phyloP scores from a whole-genome alignment of 92 coral and sea anemone species.

The Phenganax subtilis region DNA sequence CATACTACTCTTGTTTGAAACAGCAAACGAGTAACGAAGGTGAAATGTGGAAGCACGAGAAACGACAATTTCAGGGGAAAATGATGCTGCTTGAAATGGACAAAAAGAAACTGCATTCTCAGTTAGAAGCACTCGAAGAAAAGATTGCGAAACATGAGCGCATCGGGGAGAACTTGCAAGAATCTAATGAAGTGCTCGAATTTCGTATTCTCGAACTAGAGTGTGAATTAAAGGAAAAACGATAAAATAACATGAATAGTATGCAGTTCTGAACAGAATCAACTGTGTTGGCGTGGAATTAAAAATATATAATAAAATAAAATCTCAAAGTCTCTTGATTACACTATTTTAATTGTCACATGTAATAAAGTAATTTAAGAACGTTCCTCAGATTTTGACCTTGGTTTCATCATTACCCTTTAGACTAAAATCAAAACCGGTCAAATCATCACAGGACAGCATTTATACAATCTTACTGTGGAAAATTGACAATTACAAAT shows the following conservation, averaged over 20 bases:
- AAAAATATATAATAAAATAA: background rate
- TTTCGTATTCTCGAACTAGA: slow-evolving; percentile 68
- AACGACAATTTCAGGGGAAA: slow-evolving; percentile 28
- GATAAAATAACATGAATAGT: background rate
- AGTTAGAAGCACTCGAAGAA: background rate
- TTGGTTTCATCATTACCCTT: too few species aligned
- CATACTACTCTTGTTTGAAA: background rate
- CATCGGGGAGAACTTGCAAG: slow-evolving; percentile 40
- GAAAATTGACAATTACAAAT: too few species aligned
- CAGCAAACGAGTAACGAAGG: background rate
- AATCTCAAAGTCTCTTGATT: too few species aligned
- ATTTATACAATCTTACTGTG: too few species aligned
- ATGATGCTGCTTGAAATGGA: slow-evolving; percentile 40
- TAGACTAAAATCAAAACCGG: too few species aligned
- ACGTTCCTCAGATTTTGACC: too few species aligned
- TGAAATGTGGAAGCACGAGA: slow-evolving; percentile 29
- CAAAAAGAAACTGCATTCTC: slow-evolving; percentile 23
- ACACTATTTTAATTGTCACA: background rate
- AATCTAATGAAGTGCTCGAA: slow-evolving; percentile 65
- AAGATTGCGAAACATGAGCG: slow-evolving; percentile 1
- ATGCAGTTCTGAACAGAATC: background rate
- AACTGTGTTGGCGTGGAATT: background rate
- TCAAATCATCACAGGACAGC: too few species aligned
- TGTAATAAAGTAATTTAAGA: too few species aligned
- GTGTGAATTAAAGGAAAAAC: slow-evolving; percentile 61